These are phyloP conservation scores for Carollia perspicillata DNA, from an alignment of 2,113 vertebrate species.

Conservation along the genomic window DNA sequence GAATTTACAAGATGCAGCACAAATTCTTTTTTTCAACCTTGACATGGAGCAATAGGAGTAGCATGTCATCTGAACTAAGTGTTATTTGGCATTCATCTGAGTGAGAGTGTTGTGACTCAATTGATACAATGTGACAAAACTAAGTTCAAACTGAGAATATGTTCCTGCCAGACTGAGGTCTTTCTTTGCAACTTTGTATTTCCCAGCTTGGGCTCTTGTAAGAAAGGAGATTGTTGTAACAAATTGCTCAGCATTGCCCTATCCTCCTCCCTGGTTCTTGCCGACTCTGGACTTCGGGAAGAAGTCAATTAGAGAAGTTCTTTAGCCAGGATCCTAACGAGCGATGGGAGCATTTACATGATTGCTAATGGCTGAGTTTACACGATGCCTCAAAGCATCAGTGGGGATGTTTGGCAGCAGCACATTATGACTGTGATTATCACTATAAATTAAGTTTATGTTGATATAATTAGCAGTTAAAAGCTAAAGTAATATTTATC, in stretches of 20 bases:
- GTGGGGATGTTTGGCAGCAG: slow-evolving; percentile 75
- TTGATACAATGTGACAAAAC: not conserved
- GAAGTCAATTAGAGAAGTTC: slow-evolving; percentile 82
- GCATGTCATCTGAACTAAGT: not conserved
- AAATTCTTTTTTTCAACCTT: not conserved
- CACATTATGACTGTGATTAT: slow-evolving; percentile 79
- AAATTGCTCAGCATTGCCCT: not conserved
- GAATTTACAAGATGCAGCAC: not conserved
- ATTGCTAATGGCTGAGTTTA: slow-evolving; percentile 82
- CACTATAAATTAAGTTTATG: slow-evolving; percentile 85
- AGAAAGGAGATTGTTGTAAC: not conserved
- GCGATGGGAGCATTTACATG: slow-evolving; percentile 78
- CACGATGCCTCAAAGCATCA: slow-evolving; percentile 74
- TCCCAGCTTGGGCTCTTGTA: not conserved
- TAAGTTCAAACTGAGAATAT: not conserved
- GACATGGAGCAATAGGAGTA: not conserved
- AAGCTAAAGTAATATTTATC: slow-evolving; percentile 83
- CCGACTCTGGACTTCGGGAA: slow-evolving; percentile 50
- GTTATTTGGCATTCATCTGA: slow-evolving; percentile 7
- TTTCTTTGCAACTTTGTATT: not conserved
- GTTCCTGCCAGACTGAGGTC: not conserved
- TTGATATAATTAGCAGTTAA: slow-evolving; percentile 84
- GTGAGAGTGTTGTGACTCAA: not conserved
- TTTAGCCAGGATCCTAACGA: slow-evolving; percentile 77
- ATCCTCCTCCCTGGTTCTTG: slow-evolving; percentile 11